A percentile compares a stretch with the other conserved stretches of the same genome.
Evolutionary conservation across 2,888 invertebrate genomes (phyloP).

Genomic region (Noctua janthe): DNA sequence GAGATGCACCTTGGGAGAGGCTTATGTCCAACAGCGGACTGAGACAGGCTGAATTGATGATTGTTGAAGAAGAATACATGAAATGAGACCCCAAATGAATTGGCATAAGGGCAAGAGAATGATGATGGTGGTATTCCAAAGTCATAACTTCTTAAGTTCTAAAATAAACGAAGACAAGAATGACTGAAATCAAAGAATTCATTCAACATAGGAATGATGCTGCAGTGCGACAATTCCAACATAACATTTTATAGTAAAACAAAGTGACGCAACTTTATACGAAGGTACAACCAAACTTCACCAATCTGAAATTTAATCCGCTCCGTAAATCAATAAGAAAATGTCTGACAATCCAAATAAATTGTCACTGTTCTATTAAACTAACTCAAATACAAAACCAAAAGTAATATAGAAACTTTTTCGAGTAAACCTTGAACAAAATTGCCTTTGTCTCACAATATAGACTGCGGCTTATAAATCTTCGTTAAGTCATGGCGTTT

Average conservation of each 20-base stretch:
- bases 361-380: constrained; percentile 56
- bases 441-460: constrained; percentile 66
- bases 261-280: constrained; percentile 8
- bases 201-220: neutral
- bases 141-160: too few species aligned
- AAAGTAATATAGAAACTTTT: constrained; percentile 64
- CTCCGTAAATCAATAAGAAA: constrained; percentile 51
- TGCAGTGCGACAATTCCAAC: constrained; percentile 40
- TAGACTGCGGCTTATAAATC: constrained; percentile 65
- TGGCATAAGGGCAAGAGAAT: too few species aligned
- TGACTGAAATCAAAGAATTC: neutral
- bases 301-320: constrained; percentile 52
- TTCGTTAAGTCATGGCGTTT: constrained; percentile 64
- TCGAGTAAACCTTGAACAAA: constrained; percentile 61
- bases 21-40: neutral
- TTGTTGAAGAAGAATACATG: neutral
- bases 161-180: too few species aligned
- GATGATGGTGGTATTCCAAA: too few species aligned
- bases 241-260: constrained; percentile 19
- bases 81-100: too few species aligned
- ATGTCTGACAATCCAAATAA: constrained; percentile 48
- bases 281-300: constrained; percentile 34
- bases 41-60: neutral
- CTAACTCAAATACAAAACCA: constrained; percentile 45
- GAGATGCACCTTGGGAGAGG: neutral